A percentile compares a stretch with the other conserved stretches of the same genome.
These are phyloP conservation scores for Lydus trimaculatus DNA, from an alignment of 2,888 invertebrate species.

Conservation along the genomic window DNA sequence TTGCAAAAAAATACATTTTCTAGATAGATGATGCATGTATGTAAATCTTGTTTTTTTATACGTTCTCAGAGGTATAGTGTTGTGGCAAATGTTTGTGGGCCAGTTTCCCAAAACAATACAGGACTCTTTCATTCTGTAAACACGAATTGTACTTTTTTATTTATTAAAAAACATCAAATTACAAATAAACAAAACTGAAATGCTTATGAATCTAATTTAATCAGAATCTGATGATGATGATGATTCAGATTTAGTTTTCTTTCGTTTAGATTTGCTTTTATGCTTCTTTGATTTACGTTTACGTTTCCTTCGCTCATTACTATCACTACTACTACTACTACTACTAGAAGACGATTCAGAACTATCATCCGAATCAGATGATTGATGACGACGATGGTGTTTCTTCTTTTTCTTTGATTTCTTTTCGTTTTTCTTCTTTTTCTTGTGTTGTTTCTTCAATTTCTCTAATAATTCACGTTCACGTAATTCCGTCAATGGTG, in stretches of 20 bases:
- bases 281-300: slow-evolving; percentile 36
- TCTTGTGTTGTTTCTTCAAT: slow-evolving; percentile 68
- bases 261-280: slow-evolving; percentile 56
- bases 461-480: slow-evolving; percentile 80
- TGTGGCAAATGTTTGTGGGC: background rate
- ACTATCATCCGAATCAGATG: slow-evolving; percentile 45
- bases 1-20: slow-evolving; percentile 48
- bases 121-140: no score
- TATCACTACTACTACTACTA: slow-evolving; percentile 41
- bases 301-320: slow-evolving; percentile 43
- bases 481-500: slow-evolving; percentile 81
- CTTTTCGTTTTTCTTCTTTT: slow-evolving; percentile 64
- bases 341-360: slow-evolving; percentile 36
- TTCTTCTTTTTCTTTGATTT: slow-evolving; percentile 57
- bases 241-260: slow-evolving; percentile 50
- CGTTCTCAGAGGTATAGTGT: no score
- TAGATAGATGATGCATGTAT: slow-evolving; percentile 10
- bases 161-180: background rate
- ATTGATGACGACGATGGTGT: slow-evolving; percentile 34
- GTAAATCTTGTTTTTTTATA: background rate
- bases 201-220: background rate
- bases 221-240: slow-evolving; percentile 5
- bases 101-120: no score
- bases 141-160: no score
- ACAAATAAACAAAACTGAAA: background rate